Evolutionary conservation across 2,113 vertebrate species (phyloP), one percentile per base, ranked within the genome.

Genomic region (Eublepharis macularius): DNA sequence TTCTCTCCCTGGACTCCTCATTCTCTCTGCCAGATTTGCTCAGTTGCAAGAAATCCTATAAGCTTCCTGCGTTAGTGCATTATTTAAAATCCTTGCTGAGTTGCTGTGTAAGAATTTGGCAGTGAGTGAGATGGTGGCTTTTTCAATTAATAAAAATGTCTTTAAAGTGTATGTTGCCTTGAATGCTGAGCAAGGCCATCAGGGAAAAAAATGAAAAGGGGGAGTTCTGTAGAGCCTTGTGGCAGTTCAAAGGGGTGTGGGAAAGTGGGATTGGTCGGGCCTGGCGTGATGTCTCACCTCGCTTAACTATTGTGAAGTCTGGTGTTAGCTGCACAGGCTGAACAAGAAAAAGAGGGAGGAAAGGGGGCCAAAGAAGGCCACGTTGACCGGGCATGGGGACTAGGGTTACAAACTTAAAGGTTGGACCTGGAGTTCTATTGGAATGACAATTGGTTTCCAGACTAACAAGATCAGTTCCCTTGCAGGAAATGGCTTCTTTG

Each of bases 11-110:
- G 69, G 86, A 70, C 76, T 81, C 83, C 78, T 1, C 49, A n/a
- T 0, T 43, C 66, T 83, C 60, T 85, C 89, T 79, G 79, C 83
- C 87, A 90, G 84, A 89, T 86, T 76, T 83, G 86, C 87, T 89
- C 89, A 90, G 0, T 87, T 89, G 86, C 90, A 88, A 85, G 88
- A 92, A 94, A 93, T 89, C 91, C 92, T 83, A 90, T 91, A 91
- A 91, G 88, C 93, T 92, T 81, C n/a, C 85, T 1, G 76, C 84
- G 90, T 91, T 91, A 88, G 88, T 76, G 80, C 86, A 80, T 83
- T 92, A 90, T 93, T 29, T 93, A 86, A 91, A 81, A 83, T 77
- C 83, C 86, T 91, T 86, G n/a, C n/a, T n/a, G n/a, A n/a, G n/a
- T n/a, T 3, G 0, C 83, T 89, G 90, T 45, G 90, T 90, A 90